A percentile compares a stretch with the other conserved stretches of the same genome.
Conservation (phyloP, 2,888 invertebrate genomes). For the Cheiracanthium punctorium region DNA sequence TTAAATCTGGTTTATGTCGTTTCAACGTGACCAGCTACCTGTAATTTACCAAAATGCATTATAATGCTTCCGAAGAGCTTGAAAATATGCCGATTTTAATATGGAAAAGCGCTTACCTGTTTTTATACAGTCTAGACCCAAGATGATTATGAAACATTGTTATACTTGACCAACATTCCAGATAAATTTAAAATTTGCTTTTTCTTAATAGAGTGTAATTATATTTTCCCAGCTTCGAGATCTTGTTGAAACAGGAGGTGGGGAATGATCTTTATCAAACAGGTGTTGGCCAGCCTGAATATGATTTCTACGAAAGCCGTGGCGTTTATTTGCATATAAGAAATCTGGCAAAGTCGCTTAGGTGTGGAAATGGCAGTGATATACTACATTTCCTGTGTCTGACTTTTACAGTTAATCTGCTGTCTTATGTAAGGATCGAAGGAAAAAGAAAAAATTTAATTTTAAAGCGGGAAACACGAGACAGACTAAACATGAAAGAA, state of each 20-base stretch:
- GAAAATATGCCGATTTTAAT: background rate
- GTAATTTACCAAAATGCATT: background rate
- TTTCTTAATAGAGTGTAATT: conserved; percentile 56
- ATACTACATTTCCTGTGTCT: conserved; percentile 49
- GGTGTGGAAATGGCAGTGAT: conserved; percentile 25
- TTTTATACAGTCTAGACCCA: background rate
- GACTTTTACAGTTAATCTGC: background rate
- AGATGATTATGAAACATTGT: conserved; percentile 24
- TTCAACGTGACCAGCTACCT: background rate
- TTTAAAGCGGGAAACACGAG: too few species aligned
- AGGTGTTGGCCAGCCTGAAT: conserved; percentile 48
- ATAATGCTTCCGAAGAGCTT: background rate
- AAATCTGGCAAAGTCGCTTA: conserved; percentile 53
- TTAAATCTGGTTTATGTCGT: background rate
- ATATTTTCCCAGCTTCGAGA: conserved; percentile 54
- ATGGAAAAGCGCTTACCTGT: background rate
- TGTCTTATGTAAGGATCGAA: background rate
- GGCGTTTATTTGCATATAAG: conserved; percentile 58
- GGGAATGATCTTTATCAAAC: conserved; percentile 52
- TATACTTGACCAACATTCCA: conserved; percentile 28
- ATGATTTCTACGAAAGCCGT: conserved; percentile 43
- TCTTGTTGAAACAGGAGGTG: conserved; percentile 62
- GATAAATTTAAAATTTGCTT: conserved; percentile 43
- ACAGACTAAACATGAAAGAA: too few species aligned
- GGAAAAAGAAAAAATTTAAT: too few species aligned